phyloP scores from a whole-genome alignment of 2,888 invertebrate species.

The Diplolepis rosae region DNA sequence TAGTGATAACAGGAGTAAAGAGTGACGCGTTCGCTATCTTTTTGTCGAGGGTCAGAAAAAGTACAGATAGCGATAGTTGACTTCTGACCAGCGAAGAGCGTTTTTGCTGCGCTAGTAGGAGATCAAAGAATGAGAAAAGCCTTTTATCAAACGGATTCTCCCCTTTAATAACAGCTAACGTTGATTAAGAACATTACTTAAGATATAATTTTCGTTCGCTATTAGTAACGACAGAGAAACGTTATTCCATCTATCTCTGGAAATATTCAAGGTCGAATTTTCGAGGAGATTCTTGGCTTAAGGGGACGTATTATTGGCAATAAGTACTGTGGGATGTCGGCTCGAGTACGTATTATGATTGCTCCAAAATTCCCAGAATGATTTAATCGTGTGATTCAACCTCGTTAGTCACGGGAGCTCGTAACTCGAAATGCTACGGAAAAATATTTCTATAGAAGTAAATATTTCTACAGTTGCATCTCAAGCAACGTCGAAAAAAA shows the following conservation, averaged over 20 bases:
- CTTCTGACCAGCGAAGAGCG: background rate
- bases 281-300: conserved; percentile 19
- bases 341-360: background rate
- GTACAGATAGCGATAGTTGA: background rate
- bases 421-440: background rate
- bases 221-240: background rate
- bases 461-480: background rate
- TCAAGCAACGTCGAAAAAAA: no score
- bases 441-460: background rate
- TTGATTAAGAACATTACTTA: conserved; percentile 5
- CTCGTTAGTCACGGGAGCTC: background rate
- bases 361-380: background rate
- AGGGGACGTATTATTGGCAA: conserved; percentile 35
- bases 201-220: background rate
- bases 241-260: background rate
- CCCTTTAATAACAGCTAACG: conserved; percentile 9
- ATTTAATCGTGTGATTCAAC: conserved; percentile 38
- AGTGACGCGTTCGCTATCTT: conserved; percentile 3
- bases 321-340: conserved; percentile 7
- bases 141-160: background rate
- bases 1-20: conserved; percentile 9
- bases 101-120: background rate
- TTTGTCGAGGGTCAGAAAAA: background rate
- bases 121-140: background rate
- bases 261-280: conserved; percentile 41